Evolutionary conservation across 1,140 invertebrate species (phyloP).

Genomic region (Diorhabda carinulata): DNA sequence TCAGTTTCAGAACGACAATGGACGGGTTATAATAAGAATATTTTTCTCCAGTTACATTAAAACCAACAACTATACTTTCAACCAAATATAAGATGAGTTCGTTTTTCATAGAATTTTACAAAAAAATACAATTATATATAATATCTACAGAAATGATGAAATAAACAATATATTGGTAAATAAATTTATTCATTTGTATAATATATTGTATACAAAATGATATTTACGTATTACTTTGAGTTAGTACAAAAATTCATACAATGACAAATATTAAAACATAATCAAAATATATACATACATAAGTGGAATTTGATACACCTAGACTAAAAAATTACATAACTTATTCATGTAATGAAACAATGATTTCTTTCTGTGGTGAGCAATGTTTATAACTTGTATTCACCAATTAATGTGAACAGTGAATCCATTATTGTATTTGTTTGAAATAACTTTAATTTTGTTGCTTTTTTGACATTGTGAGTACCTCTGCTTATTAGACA

Average conservation of each 20-base stretch:
- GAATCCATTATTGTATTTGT: no score
- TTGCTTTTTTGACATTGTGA: no score
- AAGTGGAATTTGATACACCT: not conserved
- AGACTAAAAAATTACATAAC: not conserved
- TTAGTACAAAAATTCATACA: conserved; percentile 11
- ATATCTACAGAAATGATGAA: not conserved
- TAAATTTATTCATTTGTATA: conserved; percentile 10
- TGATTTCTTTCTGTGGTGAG: not conserved
- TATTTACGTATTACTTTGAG: conserved; percentile 9
- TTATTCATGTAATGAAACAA: not conserved
- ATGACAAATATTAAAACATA: not conserved
- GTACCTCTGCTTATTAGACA: no score
- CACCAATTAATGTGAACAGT: no score
- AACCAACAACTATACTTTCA: no score
- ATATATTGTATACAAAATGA: conserved; percentile 6
- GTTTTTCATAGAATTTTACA: no score
- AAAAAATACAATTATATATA: no score
- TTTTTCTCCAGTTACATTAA: no score
- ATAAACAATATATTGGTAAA: conserved; percentile 9
- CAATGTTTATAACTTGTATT: not conserved
- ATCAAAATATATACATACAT: conserved; percentile 7
- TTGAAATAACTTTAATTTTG: no score
- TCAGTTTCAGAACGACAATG: no score
- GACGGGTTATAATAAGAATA: no score
- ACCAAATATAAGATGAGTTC: no score